Evolutionary conservation across 2,888 invertebrate species (phyloP), one percentile per base, ranked within the genome.

Genomic region (Tenthredo livida): DNA sequence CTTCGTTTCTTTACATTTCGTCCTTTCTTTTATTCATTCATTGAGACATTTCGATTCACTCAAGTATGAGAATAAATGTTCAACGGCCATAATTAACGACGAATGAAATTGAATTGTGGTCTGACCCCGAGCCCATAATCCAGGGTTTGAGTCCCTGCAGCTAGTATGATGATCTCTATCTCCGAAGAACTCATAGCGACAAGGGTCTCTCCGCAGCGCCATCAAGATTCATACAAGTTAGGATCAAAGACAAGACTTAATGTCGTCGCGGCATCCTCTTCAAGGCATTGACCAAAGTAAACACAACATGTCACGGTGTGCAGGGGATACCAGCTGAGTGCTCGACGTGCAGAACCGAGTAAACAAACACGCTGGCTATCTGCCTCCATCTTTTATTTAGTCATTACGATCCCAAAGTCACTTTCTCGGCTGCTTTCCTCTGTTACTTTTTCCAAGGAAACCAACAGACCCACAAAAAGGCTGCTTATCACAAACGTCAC

Each of bases 381-480:
- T 86, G 85, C 61, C 85, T 86, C 85, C 87, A 88, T 88, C 88
- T 88, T 88, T 88, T 88, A 87, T 88, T 88, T 87, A 88, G 87
- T 88, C 88, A 87, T 88, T 88, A 88, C 83, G 33, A 50, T 65
- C 43, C 50, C 67, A n/a, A 29, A 58, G 61, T 83, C 67, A 70
- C 37, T 83, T 83, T 70, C 47, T 83, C 33, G 40, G 40, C 40
- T 67, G 21, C 61, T 61, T 61, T 58, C 10, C 65, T 83, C 29
- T n/a, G 33, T 50, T 58, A 33, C 78, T 40, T 54, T 58, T 58
- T 58, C 37, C 78, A 9, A 50, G 58, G 17, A 47, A 29, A 78
- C 58, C 78, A 54, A 78, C 78, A 78, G 54, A 9, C 29, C 29
- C 43, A 40, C 78, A n/a, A 75, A 75, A 75, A 75, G 75, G 29